Evolutionary conservation across 2,797 vertebrate genomes (phyloP), one percentile per base, ranked within the genome.

Genomic region (Sternarchorhynchus goeldii): DNA sequence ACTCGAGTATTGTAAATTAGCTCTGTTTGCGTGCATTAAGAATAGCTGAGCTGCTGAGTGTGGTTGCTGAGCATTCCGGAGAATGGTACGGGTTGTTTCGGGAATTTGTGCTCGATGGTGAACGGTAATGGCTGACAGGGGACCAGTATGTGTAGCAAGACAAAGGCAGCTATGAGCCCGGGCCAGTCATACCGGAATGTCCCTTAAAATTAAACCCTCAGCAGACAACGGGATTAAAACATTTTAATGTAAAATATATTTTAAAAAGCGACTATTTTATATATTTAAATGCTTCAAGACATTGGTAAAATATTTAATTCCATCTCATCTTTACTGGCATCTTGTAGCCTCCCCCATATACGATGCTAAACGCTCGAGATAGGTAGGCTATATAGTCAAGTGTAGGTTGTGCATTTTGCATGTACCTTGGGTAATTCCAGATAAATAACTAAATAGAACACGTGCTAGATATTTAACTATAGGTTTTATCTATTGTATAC

Each of bases 51-150:
- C 50, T 3, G 18, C 31, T 50, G 32, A n/a, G 73, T 25, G 3
- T 53, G 74, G n/a, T 50, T 63, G 72, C 32, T 56, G 50, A 29
- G 66, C 7, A 25, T 71, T 77, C 32, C 62, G 21, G 5, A 34
- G 56, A 77, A 83, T 63, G 72, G 58, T 63, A 36, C 73, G 60
- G 68, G 76, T 75, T 57, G 80, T 64, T 45, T 70, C 81, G 78
- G 76, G 85, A 50, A 80, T 78, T 80, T 80, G 86, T 85, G 89
- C 88, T 73, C 56, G 58, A 85, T 88, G 89, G 85, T 87, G 90
- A 81, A 82, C 87, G 87, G 87, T 90, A 92, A 93, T 93, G 93
- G 93, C 93, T 91, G 93, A 89, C 91, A 87, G 89, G 86, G 86
- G 86, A 86, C 25, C 89, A 67, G 89, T 81, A 86, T 87, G 85